These are phyloP conservation scores for Betta splendens DNA, from an alignment of 2,797 vertebrate genomes.

Conservation along the genomic window DNA sequence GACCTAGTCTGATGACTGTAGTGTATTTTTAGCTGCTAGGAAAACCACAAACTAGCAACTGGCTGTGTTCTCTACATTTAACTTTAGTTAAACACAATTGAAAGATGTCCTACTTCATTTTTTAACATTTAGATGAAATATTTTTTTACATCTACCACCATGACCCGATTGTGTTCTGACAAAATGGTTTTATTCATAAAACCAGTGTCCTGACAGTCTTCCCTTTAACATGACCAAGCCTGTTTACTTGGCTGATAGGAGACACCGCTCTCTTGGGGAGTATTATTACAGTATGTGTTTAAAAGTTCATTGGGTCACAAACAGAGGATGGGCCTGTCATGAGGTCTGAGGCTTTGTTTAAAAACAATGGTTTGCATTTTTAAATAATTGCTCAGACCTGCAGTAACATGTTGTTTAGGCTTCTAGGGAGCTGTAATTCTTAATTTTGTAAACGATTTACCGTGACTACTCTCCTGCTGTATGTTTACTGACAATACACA, in stretches of 20 bases:
- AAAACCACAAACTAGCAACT: slow-evolving; percentile 5
- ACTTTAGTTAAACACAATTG: not conserved
- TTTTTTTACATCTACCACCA: not conserved
- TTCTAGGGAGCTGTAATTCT: slow-evolving; percentile 20
- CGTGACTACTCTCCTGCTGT: not conserved
- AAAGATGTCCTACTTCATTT: too few relatives aligned
- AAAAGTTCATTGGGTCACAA: not conserved
- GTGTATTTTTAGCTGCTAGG: slow-evolving; percentile 13
- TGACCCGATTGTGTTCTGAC: too few relatives aligned
- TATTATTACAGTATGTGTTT: slow-evolving; percentile 3
- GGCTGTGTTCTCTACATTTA: not conserved
- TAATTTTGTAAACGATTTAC: slow-evolving; percentile 9
- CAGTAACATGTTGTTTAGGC: slow-evolving; percentile 12
- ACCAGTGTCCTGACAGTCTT: slow-evolving; percentile 5
- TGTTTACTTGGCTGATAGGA: slow-evolving; percentile 19
- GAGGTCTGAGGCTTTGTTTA: slow-evolving; percentile 28
- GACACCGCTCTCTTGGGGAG: slow-evolving; percentile 8
- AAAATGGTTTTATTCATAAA: slow-evolving; percentile 17
- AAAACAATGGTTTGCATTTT: slow-evolving; percentile 37
- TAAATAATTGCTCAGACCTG: slow-evolving; percentile 16
- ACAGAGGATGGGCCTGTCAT: slow-evolving; percentile 8
- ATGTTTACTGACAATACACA: slow-evolving; percentile 10
- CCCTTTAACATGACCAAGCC: not conserved
- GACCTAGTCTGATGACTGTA: slow-evolving; percentile 1
- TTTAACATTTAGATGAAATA: too few relatives aligned